Conservation (phyloP, 2,888 invertebrate genomes). For the Sisyra terminalis region DNA sequence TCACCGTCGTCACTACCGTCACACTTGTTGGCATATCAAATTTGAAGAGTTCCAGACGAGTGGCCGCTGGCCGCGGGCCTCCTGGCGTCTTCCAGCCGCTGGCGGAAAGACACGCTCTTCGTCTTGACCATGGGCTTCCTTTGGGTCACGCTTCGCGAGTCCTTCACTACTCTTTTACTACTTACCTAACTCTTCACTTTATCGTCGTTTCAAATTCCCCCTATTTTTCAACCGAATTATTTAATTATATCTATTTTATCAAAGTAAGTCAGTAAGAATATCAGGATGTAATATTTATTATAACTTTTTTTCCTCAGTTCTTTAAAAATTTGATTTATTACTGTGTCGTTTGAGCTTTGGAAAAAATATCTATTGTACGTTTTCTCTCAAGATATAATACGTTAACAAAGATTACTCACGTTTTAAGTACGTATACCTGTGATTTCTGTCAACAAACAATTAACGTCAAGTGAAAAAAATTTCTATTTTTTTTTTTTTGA, state of each 20-base stretch:
- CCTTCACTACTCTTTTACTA: no score
- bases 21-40: constrained; percentile 3
- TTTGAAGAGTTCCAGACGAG: constrained; percentile 2
- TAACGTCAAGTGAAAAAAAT: no score
- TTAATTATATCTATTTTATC: not conserved
- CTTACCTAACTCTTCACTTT: no score
- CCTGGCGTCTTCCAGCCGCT: constrained; percentile 1
- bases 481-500: no score
- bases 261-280: constrained; percentile 3
- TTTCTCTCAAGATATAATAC: no score
- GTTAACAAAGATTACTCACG: no score
- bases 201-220: no score
- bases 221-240: not conserved
- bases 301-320: not conserved
- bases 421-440: no score
- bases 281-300: constrained; percentile 1
- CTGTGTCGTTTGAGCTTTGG: no score
- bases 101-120: constrained; percentile 2
- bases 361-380: no score
- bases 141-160: constrained; percentile 1
- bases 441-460: no score
- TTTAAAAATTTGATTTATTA: not conserved
- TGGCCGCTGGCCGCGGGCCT: not conserved
- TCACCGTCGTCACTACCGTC: not conserved
- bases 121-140: constrained; percentile 2